Evolutionary conservation across 37 sponge, comb jelly and placozoan species (phyloP), one percentile per base, ranked within the genome.

Genomic region (Aphrocallistes beatrix): DNA sequence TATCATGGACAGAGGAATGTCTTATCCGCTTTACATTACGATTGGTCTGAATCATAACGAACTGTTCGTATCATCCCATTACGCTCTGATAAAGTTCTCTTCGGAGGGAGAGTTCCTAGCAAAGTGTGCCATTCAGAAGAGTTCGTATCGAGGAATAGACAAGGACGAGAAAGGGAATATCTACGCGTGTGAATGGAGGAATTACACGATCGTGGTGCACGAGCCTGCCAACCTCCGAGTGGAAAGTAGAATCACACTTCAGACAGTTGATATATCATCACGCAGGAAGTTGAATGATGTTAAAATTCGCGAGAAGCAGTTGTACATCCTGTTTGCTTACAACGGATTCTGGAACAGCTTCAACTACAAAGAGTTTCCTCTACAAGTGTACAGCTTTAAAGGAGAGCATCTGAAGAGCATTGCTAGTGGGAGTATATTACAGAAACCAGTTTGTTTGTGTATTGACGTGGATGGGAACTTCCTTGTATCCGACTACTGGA

Each of bases 121-220:
- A 6, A 60, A 60, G 21, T 60, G 75, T 60, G 28, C 75, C 34
- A 28, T 60, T 6, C n/a, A 19, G 28, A 60, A 60, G 75, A 60
- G 75, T 13, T 21, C 75, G 34, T 60, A 60, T 28, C 75, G 75
- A 3, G 75, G 75, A 3, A 32, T 60, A 3, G 75, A 60, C n/a
- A 21, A 13, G 75, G 75, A 60, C 34, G 75, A 60, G 6, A 60
- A 60, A 6, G 75, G 75, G 6, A 6, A 3, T 6, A 21, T 60
- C 10, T 60, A 60, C 75, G 75, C 75, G 28, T 19, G 75, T 60
- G 75, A 60, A 60, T 60, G 75, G 75, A 60, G 75, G 75, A 60
- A 13, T 13, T 13, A 60, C 34, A 60, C n/a, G n/a, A 28, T 60
- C 25, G 75, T 60, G 3, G n/a, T 13, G 3, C 75, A 60, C 34